Conservation (phyloP, 2,113 vertebrate genomes). For the Phalacrocorax brasilianus region DNA sequence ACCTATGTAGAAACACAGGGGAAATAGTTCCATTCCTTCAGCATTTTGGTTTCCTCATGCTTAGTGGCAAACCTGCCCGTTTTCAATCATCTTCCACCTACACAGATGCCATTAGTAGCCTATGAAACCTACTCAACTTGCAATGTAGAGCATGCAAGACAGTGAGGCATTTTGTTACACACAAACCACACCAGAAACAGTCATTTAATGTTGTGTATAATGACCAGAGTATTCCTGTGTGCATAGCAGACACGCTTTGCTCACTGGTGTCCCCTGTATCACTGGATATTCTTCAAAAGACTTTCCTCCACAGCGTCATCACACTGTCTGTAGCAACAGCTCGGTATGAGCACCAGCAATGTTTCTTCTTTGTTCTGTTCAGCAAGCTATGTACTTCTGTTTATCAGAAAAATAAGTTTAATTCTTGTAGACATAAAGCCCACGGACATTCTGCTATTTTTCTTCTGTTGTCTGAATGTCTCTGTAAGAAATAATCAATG, state of each 20-base stretch:
- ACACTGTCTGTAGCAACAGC: rapidly evolving
- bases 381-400: not conserved
- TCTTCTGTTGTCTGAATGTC: not conserved
- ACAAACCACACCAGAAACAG: not conserved
- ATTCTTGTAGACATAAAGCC: not conserved
- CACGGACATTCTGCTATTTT: not conserved
- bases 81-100: not conserved
- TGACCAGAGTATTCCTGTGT: not conserved
- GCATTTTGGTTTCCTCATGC: not conserved
- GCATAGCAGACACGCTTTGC: not conserved
- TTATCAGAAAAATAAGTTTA: not conserved
- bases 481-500: not conserved
- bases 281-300: not conserved
- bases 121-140: not conserved
- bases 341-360: not conserved
- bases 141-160: not conserved
- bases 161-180: not conserved
- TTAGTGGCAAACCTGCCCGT: not conserved
- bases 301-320: not conserved
- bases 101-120: not conserved
- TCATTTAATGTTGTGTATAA: not conserved
- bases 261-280: not conserved
- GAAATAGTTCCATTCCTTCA: not conserved
- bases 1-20: not conserved
- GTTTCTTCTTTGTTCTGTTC: not conserved